Conservation (phyloP, 1,140 invertebrate species). For the Drosophila ananassae region DNA sequence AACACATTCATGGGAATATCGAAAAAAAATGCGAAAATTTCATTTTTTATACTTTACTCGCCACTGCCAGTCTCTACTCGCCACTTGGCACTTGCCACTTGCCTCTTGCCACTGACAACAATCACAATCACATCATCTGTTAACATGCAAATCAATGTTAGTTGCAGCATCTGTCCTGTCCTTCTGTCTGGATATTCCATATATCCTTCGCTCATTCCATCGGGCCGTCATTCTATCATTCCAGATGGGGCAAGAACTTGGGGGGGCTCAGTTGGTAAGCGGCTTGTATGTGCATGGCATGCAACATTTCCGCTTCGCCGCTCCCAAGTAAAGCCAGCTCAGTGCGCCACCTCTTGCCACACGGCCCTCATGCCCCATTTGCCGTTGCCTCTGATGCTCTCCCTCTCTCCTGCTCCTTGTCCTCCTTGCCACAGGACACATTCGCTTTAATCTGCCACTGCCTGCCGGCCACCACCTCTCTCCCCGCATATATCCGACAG, state of each 20-base stretch:
- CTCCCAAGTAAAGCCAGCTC: constrained; percentile 15
- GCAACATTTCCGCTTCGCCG: constrained; percentile 47
- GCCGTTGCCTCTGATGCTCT: neutral
- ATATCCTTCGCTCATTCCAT: neutral
- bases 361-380: neutral
- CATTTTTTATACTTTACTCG: neutral
- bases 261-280: constrained; percentile 17
- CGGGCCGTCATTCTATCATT: neutral
- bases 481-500: neutral
- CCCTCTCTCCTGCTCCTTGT: too few relatives aligned
- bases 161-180: constrained; percentile 23
- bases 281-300: constrained; percentile 47
- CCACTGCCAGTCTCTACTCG: neutral
- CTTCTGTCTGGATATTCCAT: neutral
- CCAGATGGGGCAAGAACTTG: constrained; percentile 1
- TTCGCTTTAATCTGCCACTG: constrained; percentile 4
- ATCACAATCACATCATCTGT: constrained; percentile 35
- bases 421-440: constrained; percentile 1
- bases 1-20: too few relatives aligned
- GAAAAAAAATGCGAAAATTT: neutral
- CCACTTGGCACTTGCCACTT: too few relatives aligned
- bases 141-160: constrained; percentile 59
- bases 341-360: neutral
- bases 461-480: neutral
- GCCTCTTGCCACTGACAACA: constrained; percentile 18